These are phyloP conservation scores for Amblyraja radiata DNA, from an alignment of 2,797 vertebrate genomes.

Conservation along the genomic window DNA sequence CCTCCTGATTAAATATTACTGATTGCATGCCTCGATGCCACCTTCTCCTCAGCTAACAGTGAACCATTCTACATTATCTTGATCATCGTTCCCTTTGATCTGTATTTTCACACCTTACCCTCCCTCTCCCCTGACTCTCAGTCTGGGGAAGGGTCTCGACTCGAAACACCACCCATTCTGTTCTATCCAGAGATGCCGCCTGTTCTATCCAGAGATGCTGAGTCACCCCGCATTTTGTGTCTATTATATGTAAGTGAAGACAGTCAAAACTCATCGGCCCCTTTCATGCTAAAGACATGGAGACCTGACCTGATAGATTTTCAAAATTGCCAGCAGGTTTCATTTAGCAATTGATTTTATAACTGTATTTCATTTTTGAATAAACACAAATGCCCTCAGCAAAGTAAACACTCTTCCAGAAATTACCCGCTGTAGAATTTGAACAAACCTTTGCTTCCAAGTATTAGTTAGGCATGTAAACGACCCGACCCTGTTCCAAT, in stretches of 20 bases:
- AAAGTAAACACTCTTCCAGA: not conserved
- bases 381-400: not conserved
- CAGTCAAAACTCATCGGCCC: not conserved
- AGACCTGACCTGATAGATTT: not conserved
- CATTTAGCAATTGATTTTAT: not conserved
- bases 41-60: too few relatives aligned
- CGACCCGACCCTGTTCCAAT: not conserved
- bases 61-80: too few relatives aligned
- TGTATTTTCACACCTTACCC: too few relatives aligned
- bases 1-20: too few relatives aligned
- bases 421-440: not conserved
- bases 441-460: not conserved
- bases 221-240: too few relatives aligned
- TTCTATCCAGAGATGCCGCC: too few relatives aligned
- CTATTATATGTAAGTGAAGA: not conserved
- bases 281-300: not conserved
- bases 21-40: too few relatives aligned
- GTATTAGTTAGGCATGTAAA: not conserved
- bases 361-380: not conserved
- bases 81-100: too few relatives aligned
- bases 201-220: too few relatives aligned
- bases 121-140: too few relatives aligned
- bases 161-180: too few relatives aligned
- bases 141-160: too few relatives aligned
- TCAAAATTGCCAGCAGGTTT: not conserved